Evolutionary conservation across 2,113 vertebrate genomes (phyloP).

Genomic region (Zingel zingel): DNA sequence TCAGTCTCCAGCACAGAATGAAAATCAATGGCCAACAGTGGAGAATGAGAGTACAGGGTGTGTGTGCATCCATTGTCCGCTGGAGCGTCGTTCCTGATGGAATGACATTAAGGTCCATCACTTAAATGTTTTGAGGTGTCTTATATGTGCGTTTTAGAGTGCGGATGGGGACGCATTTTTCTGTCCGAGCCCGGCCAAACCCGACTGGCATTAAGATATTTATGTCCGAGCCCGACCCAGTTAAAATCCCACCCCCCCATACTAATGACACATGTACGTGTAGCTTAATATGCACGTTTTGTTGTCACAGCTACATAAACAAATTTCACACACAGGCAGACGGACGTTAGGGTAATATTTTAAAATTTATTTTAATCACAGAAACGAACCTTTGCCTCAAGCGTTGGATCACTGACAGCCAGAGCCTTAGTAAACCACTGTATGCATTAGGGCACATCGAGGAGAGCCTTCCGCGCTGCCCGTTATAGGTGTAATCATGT

Average conservation of each 20-base stretch:
- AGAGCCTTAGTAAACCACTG: neutral
- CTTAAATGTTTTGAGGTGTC: neutral
- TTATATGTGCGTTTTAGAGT: neutral
- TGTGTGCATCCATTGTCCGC: neutral
- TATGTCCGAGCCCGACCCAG: too few species aligned
- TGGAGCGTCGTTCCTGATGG: neutral
- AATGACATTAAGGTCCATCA: neutral
- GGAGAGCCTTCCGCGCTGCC: neutral
- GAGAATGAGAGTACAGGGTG: neutral
- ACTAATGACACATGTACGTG: too few species aligned
- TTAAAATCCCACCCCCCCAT: too few species aligned
- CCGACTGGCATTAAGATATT: too few species aligned
- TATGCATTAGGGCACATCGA: neutral
- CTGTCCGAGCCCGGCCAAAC: too few species aligned
- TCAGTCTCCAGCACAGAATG: constrained; percentile 7
- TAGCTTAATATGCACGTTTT: too few species aligned
- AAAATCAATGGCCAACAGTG: constrained; percentile 37
- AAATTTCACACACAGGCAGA: too few species aligned
- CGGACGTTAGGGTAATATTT: too few species aligned
- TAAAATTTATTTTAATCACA: too few species aligned
- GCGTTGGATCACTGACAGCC: neutral
- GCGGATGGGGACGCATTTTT: too few species aligned
- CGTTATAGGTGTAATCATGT: neutral
- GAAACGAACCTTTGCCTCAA: too few species aligned
- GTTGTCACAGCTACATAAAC: too few species aligned